Conservation (phyloP, 2,797 vertebrate genomes). For the Bufotes viridis region DNA sequence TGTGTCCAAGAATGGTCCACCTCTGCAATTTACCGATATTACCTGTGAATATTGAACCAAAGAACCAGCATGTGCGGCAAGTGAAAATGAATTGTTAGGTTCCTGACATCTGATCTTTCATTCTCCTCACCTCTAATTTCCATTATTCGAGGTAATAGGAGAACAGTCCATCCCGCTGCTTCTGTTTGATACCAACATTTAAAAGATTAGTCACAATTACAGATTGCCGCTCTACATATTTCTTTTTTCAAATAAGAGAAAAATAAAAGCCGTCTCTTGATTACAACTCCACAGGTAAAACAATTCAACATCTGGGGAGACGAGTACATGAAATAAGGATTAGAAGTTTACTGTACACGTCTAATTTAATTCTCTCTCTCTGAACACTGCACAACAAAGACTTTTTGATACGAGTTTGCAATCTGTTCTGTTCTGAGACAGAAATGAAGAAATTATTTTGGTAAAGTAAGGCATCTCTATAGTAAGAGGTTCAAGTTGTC, state of each 20-base stretch:
- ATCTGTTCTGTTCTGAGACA: conserved; percentile 1
- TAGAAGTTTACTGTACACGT: background rate
- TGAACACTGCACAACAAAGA: conserved; percentile 13
- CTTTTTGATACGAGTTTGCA: background rate
- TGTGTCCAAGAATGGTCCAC: background rate
- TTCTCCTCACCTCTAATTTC: conserved; percentile 49
- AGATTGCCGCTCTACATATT: conserved; percentile 52
- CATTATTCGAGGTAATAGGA: conserved; percentile 69
- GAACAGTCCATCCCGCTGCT: conserved; percentile 62
- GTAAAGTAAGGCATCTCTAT: background rate
- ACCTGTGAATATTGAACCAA: background rate
- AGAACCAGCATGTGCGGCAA: background rate
- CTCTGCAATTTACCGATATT: conserved; percentile 1
- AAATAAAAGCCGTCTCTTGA: conserved; percentile 18
- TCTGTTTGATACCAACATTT: conserved; percentile 63
- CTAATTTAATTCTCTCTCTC: conserved; percentile 17
- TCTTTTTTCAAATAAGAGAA: background rate
- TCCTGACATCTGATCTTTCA: conserved; percentile 59
- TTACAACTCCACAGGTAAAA: conserved; percentile 59
- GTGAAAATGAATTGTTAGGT: conserved; percentile 54
- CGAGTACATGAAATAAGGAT: conserved; percentile 19
- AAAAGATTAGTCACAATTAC: conserved; percentile 67
- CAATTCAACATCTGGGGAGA: conserved; percentile 17
- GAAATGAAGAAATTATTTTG: background rate
- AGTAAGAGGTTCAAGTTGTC: background rate